phyloP scores from a whole-genome alignment of 1,140 invertebrate genomes.

The Scaptomyza pallida region DNA sequence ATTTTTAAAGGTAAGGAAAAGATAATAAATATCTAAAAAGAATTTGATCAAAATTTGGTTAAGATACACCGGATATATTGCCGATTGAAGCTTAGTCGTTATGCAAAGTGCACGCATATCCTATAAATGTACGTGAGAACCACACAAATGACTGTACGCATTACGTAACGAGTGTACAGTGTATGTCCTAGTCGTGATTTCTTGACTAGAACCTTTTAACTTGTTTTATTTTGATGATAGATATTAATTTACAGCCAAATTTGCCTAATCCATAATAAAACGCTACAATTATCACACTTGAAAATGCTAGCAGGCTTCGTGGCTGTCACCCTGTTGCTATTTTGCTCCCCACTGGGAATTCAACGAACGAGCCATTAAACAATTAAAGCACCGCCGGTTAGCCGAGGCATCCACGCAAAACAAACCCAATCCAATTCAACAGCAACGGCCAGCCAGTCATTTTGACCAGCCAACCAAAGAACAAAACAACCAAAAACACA shows the following conservation, averaged over 20 bases:
- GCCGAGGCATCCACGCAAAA: constrained; percentile 4
- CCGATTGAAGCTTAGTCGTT: no score
- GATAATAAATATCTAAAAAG: no score
- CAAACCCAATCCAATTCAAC: neutral
- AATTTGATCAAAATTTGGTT: no score
- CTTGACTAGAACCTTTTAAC: no score
- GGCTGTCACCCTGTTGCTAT: constrained; percentile 22
- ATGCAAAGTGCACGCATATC: no score
- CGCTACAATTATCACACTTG: constrained; percentile 70
- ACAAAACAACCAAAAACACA: constrained; percentile 58
- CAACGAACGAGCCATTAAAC: constrained; percentile 77
- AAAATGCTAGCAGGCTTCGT: constrained; percentile 37
- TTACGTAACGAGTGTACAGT: no score
- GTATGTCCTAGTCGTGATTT: no score
- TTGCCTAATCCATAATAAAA: constrained; percentile 66
- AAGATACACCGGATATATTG: no score
- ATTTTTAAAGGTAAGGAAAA: no score
- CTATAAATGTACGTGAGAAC: no score
- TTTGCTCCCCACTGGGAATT: constrained; percentile 62
- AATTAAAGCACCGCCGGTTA: constrained; percentile 59
- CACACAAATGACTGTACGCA: no score
- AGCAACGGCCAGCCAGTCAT: constrained; percentile 57
- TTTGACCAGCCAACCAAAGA: constrained; percentile 76
- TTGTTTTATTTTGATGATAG: neutral
- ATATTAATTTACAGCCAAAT: constrained; percentile 51